Evolutionary conservation across 2,888 invertebrate genomes (phyloP).

Genomic region (Geotrupes spiniger): DNA sequence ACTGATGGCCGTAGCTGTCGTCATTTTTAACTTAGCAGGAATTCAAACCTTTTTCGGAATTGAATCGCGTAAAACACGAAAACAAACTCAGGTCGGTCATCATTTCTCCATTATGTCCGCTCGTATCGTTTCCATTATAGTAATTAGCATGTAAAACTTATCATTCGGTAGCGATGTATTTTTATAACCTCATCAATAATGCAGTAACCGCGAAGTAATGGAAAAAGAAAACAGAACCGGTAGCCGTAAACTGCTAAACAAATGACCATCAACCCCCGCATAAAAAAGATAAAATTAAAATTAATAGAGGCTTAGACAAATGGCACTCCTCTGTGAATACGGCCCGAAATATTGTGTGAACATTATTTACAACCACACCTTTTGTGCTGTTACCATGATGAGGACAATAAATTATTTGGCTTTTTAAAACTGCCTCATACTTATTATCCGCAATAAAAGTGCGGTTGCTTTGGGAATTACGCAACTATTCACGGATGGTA

Average conservation of each 20-base stretch:
- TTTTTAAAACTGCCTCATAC: conserved; percentile 37
- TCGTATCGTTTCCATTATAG: conserved; percentile 32
- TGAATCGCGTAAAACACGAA: background rate
- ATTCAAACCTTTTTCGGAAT: no score
- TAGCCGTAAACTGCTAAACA: conserved; percentile 38
- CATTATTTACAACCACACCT: conserved; percentile 50
- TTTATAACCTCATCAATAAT: conserved; percentile 42
- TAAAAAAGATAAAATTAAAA: conserved; percentile 47
- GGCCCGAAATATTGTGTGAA: conserved; percentile 48
- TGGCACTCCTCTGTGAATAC: conserved; percentile 45
- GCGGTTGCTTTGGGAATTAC: conserved; percentile 20
- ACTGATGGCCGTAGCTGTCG: no score
- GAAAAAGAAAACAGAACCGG: conserved; percentile 37
- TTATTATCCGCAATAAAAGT: conserved; percentile 37
- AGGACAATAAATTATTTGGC: conserved; percentile 46
- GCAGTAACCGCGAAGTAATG: conserved; percentile 41
- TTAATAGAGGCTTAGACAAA: conserved; percentile 48
- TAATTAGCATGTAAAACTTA: conserved; percentile 42
- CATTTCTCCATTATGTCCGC: conserved; percentile 6
- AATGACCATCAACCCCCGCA: conserved; percentile 40
- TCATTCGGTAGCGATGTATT: conserved; percentile 39
- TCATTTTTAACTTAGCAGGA: no score
- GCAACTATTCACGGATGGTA: no score
- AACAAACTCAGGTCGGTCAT: conserved; percentile 5
- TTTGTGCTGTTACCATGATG: conserved; percentile 47